Evolutionary conservation across 2,113 vertebrate species (phyloP).

Genomic region (Oxyura jamaicensis): DNA sequence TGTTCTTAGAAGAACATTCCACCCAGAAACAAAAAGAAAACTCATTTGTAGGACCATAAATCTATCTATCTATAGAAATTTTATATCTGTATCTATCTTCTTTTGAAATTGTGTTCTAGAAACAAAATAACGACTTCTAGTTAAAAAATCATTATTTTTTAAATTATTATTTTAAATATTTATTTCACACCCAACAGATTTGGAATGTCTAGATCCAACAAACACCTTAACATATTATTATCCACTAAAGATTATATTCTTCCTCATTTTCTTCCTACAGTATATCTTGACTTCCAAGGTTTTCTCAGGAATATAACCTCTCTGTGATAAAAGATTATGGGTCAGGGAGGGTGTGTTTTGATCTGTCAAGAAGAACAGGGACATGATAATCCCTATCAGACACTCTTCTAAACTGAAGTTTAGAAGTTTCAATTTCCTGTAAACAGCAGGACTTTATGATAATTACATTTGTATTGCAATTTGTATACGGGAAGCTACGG

Average conservation of each 20-base stretch:
- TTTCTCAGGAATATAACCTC: not conserved
- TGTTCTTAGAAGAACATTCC: not conserved
- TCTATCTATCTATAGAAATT: no score
- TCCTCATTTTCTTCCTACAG: rapidly evolving
- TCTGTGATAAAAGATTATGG: not conserved
- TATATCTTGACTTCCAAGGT: not conserved
- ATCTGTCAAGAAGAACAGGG: rapidly evolving
- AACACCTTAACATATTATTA: not conserved
- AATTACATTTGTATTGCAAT: not conserved
- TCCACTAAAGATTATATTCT: not conserved
- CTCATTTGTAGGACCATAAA: no score
- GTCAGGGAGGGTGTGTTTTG: not conserved
- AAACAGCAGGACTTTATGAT: not conserved
- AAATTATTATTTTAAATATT: not conserved
- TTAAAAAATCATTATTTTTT: not conserved
- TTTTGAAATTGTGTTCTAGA: not conserved
- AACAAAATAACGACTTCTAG: not conserved
- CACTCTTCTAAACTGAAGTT: not conserved
- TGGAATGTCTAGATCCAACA: not conserved
- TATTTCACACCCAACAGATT: not conserved
- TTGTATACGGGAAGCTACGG: rapidly evolving
- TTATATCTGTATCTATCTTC: not conserved
- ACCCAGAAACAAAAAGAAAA: not conserved
- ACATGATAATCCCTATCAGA: not conserved
- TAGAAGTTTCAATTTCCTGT: not conserved